Percentiles rank a stretch among this genome's conserved stretches.
phyloP scores from a whole-genome alignment of 2,797 vertebrate species.

The Anguilla marmorata region DNA sequence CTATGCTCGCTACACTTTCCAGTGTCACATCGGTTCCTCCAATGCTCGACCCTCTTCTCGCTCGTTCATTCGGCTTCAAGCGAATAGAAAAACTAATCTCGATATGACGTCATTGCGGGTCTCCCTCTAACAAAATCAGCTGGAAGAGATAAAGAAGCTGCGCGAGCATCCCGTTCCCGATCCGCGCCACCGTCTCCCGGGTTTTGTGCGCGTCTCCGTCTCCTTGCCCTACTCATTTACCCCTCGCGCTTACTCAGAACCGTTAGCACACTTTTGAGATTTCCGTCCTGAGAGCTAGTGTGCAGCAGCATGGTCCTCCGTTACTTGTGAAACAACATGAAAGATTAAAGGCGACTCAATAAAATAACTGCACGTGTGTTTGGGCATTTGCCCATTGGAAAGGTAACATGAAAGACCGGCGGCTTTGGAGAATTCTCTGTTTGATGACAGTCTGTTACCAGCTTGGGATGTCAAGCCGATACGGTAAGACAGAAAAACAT shows the following conservation, averaged over 20 bases:
- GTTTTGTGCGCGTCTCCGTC: conserved; percentile 34
- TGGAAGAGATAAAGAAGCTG: conserved; percentile 21
- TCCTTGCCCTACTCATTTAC: conserved; percentile 30
- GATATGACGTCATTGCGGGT: conserved; percentile 35
- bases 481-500: conserved; percentile 64
- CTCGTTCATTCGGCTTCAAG: neutral
- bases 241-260: conserved; percentile 18
- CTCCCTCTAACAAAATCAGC: conserved; percentile 32
- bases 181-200: conserved; percentile 37
- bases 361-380: conserved; percentile 30
- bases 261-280: conserved; percentile 8
- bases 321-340: conserved; percentile 26
- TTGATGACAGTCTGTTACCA: conserved; percentile 68
- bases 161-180: conserved; percentile 23
- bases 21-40: neutral
- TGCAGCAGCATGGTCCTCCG: conserved; percentile 24
- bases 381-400: conserved; percentile 25
- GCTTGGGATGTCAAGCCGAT: conserved; percentile 63
- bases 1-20: neutral
- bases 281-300: neutral
- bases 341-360: conserved; percentile 24
- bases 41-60: neutral
- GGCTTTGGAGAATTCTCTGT: conserved; percentile 65
- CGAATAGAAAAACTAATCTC: conserved; percentile 5
- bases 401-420: conserved; percentile 68